Evolutionary conservation across 1,140 invertebrate species (phyloP).

Genomic region (Drosophila nigrodunni): DNA sequence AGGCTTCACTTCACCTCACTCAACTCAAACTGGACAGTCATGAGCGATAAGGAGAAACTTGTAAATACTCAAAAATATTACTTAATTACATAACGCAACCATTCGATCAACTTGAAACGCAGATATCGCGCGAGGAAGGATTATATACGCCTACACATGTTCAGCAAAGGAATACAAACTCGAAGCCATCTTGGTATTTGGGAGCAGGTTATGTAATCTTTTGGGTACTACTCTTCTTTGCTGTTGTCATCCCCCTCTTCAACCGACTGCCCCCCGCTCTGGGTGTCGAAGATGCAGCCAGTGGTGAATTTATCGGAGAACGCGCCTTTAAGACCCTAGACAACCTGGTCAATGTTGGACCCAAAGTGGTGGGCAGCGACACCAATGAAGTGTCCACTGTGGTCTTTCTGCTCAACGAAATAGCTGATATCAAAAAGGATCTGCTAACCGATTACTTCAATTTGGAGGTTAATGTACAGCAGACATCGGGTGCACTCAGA

Average conservation of each 20-base stretch:
- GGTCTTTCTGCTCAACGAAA: conserved; percentile 84
- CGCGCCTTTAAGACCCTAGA: conserved; percentile 85
- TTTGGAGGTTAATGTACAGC: conserved; percentile 75
- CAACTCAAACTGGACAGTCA: not conserved
- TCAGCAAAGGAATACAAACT: not conserved
- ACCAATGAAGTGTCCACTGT: conserved; percentile 88
- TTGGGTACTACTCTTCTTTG: conserved; percentile 62
- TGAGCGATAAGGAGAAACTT: conserved; percentile 29
- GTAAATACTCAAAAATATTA: not conserved
- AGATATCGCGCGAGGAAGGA: conserved; percentile 14
- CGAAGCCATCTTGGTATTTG: conserved; percentile 2
- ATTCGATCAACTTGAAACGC: not conserved
- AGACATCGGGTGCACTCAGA: conserved; percentile 90
- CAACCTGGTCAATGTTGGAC: conserved; percentile 89
- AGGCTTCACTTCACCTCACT: not conserved
- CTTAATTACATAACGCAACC: not conserved
- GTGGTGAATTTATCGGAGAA: conserved; percentile 61
- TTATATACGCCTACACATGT: not conserved
- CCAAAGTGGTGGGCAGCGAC: conserved; percentile 87
- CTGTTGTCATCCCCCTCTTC: conserved; percentile 63
- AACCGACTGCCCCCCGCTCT: conserved; percentile 51
- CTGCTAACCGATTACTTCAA: conserved; percentile 47
- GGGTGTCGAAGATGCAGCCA: conserved; percentile 39
- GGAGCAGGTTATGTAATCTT: conserved; percentile 46
- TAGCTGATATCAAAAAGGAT: conserved; percentile 40